phyloP scores from a whole-genome alignment of 2,113 vertebrate genomes.

The Corythaixoides concolor region DNA sequence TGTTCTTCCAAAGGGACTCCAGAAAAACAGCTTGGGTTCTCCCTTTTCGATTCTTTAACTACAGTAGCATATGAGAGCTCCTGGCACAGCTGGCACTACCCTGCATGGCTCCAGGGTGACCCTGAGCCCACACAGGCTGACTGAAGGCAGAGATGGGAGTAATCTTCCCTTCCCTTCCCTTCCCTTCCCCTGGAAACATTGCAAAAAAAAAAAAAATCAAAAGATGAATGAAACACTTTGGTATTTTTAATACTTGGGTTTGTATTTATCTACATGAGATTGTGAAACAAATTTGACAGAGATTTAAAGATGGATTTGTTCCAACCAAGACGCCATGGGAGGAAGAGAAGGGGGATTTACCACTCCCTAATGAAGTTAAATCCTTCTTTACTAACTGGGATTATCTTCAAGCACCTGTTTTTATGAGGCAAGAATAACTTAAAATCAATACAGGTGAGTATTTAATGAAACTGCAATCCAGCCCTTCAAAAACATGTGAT shows the following conservation, averaged over 20 bases:
- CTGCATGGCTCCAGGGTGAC: too few species aligned
- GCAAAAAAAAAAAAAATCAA: not conserved
- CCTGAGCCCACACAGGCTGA: not conserved
- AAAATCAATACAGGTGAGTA: not conserved
- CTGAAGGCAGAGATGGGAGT: not conserved
- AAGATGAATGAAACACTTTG: accelerated
- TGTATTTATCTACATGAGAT: not conserved
- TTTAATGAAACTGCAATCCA: not conserved
- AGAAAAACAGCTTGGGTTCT: not conserved
- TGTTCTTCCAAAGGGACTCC: not conserved
- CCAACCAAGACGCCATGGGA: not conserved
- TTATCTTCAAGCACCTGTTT: not conserved
- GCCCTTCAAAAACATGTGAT: not conserved
- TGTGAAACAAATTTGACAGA: not conserved
- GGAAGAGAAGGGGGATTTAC: not conserved
- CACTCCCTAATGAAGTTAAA: not conserved
- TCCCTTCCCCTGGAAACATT: not conserved
- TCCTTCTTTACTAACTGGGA: not conserved
- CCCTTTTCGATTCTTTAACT: not conserved
- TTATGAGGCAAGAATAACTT: not conserved
- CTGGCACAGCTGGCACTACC: not conserved
- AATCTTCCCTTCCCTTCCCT: not conserved
- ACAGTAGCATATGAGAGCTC: accelerated
- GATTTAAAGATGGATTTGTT: not conserved
- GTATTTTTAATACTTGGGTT: not conserved